phyloP scores from a whole-genome alignment of 2,888 invertebrate genomes.

The Eupithecia subfuscata region DNA sequence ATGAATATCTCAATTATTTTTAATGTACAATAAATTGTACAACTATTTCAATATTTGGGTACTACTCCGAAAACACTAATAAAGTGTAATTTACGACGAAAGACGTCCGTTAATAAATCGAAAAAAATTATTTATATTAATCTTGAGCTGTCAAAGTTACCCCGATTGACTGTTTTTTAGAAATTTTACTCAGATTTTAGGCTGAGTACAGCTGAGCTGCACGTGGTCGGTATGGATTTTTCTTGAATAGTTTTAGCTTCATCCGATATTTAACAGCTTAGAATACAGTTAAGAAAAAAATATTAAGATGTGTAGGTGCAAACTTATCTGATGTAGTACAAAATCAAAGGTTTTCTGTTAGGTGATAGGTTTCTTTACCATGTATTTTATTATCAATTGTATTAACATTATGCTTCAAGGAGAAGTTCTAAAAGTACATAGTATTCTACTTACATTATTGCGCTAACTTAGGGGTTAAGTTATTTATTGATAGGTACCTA shows the following conservation, averaged over 20 bases:
- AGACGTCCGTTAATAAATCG: too few relatives aligned
- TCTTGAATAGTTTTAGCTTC: not conserved
- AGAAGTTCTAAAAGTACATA: too few relatives aligned
- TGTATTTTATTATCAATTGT: not conserved
- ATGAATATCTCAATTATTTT: too few relatives aligned
- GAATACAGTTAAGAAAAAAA: not conserved
- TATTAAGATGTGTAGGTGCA: not conserved
- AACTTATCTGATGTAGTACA: not conserved
- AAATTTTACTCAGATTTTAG: too few relatives aligned
- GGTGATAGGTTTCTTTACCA: not conserved
- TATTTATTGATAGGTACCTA: slow-evolving; percentile 14
- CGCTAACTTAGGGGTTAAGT: not conserved
- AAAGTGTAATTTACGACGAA: too few relatives aligned
- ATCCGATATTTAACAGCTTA: not conserved
- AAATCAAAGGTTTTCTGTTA: not conserved
- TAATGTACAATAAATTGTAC: too few relatives aligned
- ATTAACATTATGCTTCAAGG: not conserved
- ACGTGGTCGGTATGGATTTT: not conserved
- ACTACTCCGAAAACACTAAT: too few relatives aligned
- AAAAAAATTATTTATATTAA: too few relatives aligned
- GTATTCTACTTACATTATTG: not conserved
- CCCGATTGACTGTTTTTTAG: too few relatives aligned
- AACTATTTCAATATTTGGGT: too few relatives aligned
- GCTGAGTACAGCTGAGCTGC: too few relatives aligned
- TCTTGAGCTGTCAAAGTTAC: too few relatives aligned